phyloP scores from a whole-genome alignment of 2,113 vertebrate genomes.

The Phaethornis superciliosus region DNA sequence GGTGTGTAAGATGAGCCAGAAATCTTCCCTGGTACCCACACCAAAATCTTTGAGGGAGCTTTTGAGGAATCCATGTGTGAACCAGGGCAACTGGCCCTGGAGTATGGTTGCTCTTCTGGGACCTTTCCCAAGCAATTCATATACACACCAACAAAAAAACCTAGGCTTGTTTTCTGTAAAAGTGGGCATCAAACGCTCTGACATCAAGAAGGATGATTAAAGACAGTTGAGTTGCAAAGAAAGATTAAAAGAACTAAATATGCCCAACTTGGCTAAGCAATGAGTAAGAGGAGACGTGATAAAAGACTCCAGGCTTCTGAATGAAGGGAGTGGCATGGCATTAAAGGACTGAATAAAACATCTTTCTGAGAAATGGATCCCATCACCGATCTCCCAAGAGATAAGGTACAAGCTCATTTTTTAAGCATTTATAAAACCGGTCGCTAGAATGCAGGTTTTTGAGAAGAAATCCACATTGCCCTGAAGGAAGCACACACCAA shows the following conservation, averaged over 20 bases:
- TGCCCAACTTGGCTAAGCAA: conserved; percentile 65
- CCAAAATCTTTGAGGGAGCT: background rate
- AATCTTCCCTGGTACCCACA: background rate
- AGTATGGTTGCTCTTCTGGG: background rate
- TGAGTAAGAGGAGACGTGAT: conserved; percentile 52
- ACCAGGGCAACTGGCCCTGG: background rate
- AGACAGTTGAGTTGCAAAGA: conserved; percentile 40
- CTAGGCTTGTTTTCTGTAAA: background rate
- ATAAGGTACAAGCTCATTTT: conserved; percentile 60
- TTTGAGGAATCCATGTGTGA: conserved; percentile 29
- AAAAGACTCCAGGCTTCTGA: conserved; percentile 63
- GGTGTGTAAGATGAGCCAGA: background rate
- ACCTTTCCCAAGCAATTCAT: conserved; percentile 26
- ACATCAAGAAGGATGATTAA: conserved; percentile 70
- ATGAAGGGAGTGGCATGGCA: conserved; percentile 57
- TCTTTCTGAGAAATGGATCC: conserved; percentile 62
- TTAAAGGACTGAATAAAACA: conserved; percentile 69
- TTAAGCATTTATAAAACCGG: conserved; percentile 24
- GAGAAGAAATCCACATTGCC: conserved; percentile 39
- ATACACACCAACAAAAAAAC: background rate
- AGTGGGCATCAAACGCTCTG: conserved; percentile 61
- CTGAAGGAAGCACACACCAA: background rate
- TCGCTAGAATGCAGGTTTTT: conserved; percentile 19
- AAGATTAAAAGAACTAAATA: conserved; percentile 70
- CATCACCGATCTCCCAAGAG: conserved; percentile 64